A percentile compares a stretch with the other conserved stretches of the same genome.
phyloP scores from a whole-genome alignment of 2,797 vertebrate genomes.

The Anabas testudineus region DNA sequence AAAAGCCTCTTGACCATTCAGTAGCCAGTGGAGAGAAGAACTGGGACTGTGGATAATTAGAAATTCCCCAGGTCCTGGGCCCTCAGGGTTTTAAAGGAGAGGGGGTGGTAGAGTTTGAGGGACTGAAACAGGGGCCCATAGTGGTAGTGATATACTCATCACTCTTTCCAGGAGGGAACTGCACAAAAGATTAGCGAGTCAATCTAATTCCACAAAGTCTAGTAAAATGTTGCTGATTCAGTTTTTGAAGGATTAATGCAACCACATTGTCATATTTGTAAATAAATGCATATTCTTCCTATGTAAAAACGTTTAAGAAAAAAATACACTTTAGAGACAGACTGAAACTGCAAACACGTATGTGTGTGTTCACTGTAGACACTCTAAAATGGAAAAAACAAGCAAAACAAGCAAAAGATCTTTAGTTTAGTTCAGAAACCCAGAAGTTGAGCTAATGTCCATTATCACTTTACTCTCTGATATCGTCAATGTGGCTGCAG shows the following conservation, averaged over 20 bases:
- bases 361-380: too few relatives aligned
- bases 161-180: constrained; percentile 38
- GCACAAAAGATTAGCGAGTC: constrained; percentile 15
- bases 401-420: too few relatives aligned
- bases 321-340: too few relatives aligned
- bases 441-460: too few relatives aligned
- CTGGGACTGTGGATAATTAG: constrained; percentile 91
- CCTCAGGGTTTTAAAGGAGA: constrained; percentile 80
- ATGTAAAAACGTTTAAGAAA: too few relatives aligned
- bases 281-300: too few relatives aligned
- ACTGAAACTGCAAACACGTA: constrained; percentile 8
- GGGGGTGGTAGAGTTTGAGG: constrained; percentile 41
- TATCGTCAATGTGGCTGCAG: too few relatives aligned
- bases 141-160: constrained; percentile 30
- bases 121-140: constrained; percentile 44
- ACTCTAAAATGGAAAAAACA: constrained; percentile 13
- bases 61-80: constrained; percentile 92
- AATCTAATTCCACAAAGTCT: constrained; percentile 11
- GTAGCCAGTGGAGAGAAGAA: constrained; percentile 80
- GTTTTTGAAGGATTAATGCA: neutral
- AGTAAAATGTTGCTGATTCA: constrained; percentile 4
- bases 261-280: neutral
- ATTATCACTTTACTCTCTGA: too few relatives aligned
- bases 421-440: too few relatives aligned
- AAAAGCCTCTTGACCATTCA: constrained; percentile 92